Evolutionary conservation across 2,113 vertebrate species (phyloP).

Genomic region (Azemiops feae): DNA sequence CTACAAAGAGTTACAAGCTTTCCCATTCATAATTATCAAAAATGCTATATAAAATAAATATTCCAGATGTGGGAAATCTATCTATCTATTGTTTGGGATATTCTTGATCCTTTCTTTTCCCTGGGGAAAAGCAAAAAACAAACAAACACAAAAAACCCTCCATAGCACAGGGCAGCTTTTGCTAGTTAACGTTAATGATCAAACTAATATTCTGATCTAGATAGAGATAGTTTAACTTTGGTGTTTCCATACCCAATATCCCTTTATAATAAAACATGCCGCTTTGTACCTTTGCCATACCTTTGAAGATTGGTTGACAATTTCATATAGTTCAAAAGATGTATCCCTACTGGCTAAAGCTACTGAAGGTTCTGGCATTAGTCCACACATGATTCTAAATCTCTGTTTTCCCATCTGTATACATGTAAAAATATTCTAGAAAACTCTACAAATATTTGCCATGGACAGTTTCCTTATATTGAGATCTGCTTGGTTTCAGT

Average conservation of each 20-base stretch:
- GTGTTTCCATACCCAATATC: background rate
- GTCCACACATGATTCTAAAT: background rate
- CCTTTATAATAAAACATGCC: background rate
- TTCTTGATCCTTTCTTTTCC: background rate
- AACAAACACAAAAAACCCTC: background rate
- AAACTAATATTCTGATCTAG: background rate
- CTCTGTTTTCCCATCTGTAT: background rate
- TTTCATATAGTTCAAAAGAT: background rate
- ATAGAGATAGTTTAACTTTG: background rate
- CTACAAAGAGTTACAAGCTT: background rate
- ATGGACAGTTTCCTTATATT: background rate
- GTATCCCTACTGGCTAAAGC: background rate
- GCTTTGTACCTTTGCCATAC: background rate
- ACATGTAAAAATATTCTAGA: background rate
- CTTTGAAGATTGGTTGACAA: background rate
- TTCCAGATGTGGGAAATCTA: background rate
- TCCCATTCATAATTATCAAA: background rate
- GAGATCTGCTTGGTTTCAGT: background rate
- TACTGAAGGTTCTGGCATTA: background rate
- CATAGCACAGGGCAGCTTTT: background rate
- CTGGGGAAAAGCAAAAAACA: background rate
- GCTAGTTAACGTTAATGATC: background rate
- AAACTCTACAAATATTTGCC: background rate
- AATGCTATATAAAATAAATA: background rate
- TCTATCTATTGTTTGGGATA: background rate